Conservation (phyloP, 53 echinoderm and acorn worm genomes). For the Echinometra lucunter region DNA sequence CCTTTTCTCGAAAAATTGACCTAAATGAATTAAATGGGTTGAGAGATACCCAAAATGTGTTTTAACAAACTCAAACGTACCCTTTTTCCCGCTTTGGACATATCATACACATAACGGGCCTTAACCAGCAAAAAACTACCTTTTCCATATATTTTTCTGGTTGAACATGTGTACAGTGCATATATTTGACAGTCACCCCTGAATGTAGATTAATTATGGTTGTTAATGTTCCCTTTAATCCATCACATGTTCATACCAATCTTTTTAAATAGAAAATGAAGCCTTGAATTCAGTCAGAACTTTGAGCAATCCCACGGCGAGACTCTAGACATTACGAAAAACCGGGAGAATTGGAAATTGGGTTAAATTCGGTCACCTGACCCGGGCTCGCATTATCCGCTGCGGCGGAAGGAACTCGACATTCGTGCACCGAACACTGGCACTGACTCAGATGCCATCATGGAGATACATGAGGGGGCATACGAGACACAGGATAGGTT, state of each 20-base stretch:
- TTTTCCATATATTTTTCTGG: too few relatives aligned
- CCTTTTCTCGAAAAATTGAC: too few relatives aligned
- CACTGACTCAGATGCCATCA: conserved; percentile 38
- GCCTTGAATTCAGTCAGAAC: background rate
- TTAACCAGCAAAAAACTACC: too few relatives aligned
- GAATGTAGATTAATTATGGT: too few relatives aligned
- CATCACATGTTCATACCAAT: background rate
- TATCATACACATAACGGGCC: too few relatives aligned
- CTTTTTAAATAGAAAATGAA: conserved; percentile 20
- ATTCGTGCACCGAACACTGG: conserved; percentile 33
- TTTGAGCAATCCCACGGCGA: conserved; percentile 30
- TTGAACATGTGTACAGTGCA: too few relatives aligned
- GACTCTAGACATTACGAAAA: conserved; percentile 28
- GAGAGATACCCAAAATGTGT: too few relatives aligned
- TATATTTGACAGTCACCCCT: too few relatives aligned
- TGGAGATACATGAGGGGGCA: conserved; percentile 22
- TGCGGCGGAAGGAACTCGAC: conserved; percentile 36
- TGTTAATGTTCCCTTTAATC: conserved; percentile 1
- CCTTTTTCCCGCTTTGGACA: too few relatives aligned
- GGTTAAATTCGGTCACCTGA: conserved; percentile 55
- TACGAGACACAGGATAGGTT: background rate
- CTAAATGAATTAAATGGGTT: too few relatives aligned
- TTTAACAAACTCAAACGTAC: too few relatives aligned
- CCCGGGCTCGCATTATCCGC: background rate
- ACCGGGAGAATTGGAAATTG: conserved; percentile 27